These are phyloP conservation scores for Zingel zingel DNA, from an alignment of 2,113 vertebrate genomes.

Conservation along the genomic window DNA sequence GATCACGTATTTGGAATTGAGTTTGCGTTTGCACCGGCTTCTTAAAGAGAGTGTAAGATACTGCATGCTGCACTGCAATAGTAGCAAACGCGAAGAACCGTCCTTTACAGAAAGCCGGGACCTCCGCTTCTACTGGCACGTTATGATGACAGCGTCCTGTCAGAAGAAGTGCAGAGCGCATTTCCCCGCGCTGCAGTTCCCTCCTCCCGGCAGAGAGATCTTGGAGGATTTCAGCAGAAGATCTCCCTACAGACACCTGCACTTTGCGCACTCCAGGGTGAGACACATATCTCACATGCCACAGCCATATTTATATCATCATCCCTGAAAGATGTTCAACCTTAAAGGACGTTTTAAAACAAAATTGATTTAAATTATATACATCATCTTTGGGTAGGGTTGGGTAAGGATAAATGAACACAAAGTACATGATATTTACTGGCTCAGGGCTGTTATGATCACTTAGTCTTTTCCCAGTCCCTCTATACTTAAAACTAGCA, in stretches of 20 bases:
- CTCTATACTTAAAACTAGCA: neutral
- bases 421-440: neutral
- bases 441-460: neutral
- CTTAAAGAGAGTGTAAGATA: conserved; percentile 87
- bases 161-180: conserved; percentile 85
- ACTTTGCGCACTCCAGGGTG: conserved; percentile 90
- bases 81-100: neutral
- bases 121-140: conserved; percentile 78
- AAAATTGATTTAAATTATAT: no score
- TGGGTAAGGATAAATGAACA: neutral
- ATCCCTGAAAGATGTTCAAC: neutral
- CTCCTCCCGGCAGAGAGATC: conserved; percentile 84
- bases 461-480: neutral
- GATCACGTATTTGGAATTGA: conserved; percentile 84
- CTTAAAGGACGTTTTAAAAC: neutral
- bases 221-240: conserved; percentile 88
- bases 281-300: conserved; percentile 17
- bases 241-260: conserved; percentile 89
- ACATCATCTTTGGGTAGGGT: no score
- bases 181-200: conserved; percentile 87
- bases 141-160: conserved; percentile 86
- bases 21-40: conserved; percentile 87
- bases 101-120: conserved; percentile 55
- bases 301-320: neutral
- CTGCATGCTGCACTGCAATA: conserved; percentile 84